A percentile compares a stretch with the other conserved stretches of the same genome.
Conservation (phyloP, 2,797 vertebrate genomes). For the Neosalanx taihuensis region DNA sequence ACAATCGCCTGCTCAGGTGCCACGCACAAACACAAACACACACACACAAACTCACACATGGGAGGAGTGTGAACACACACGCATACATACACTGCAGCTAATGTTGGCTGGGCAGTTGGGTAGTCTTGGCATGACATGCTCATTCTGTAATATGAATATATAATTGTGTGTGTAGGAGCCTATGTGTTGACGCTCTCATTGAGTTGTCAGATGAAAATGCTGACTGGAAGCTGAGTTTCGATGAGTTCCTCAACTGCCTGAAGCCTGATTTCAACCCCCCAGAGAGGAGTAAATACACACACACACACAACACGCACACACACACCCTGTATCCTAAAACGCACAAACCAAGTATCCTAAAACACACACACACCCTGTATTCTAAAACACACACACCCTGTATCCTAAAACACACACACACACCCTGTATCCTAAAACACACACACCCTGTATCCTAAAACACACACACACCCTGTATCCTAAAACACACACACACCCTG, state of each 20-base stretch:
- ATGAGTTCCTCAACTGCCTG: slow-evolving; percentile 96
- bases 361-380: background rate
- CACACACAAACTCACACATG: too few relatives aligned
- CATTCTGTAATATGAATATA: background rate
- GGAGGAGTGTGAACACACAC: too few relatives aligned
- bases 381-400: too few relatives aligned
- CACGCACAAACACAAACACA: too few relatives aligned
- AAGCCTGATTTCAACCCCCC: slow-evolving; percentile 93
- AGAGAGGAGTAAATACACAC: slow-evolving; percentile 86
- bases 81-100: background rate
- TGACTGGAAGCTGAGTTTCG: slow-evolving; percentile 98
- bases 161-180: slow-evolving; percentile 75
- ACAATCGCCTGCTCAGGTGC: slow-evolving; percentile 93
- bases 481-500: too few relatives aligned
- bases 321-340: slow-evolving; percentile 3
- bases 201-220: slow-evolving; percentile 98
- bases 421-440: too few relatives aligned
- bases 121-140: background rate
- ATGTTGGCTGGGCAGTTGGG: slow-evolving; percentile 4
- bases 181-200: slow-evolving; percentile 95
- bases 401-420: too few relatives aligned
- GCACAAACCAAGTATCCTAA: too few relatives aligned
- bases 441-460: too few relatives aligned
- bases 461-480: too few relatives aligned
- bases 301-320: slow-evolving; percentile 1